These are phyloP conservation scores for Protophormia terraenovae DNA, from an alignment of 2,888 invertebrate genomes.

Conservation along the genomic window DNA sequence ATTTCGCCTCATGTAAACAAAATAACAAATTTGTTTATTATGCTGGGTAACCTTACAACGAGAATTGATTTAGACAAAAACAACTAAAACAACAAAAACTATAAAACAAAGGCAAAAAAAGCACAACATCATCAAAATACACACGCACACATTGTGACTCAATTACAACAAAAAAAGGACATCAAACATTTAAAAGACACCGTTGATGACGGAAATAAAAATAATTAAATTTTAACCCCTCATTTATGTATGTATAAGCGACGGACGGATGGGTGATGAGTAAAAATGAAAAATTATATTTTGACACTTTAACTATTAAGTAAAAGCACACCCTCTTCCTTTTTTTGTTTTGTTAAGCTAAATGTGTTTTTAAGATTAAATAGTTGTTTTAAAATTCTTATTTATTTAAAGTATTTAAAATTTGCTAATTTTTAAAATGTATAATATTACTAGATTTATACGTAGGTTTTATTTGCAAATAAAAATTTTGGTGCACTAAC, in stretches of 20 bases:
- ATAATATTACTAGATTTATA: too few relatives aligned
- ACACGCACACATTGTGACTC: constrained; percentile 11
- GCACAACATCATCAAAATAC: constrained; percentile 38
- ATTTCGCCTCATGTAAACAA: constrained; percentile 9
- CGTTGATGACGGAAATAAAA: not conserved
- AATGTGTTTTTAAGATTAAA: too few relatives aligned
- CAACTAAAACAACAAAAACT: not conserved
- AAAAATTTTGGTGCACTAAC: too few relatives aligned
- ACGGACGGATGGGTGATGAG: not conserved
- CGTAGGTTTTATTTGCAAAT: too few relatives aligned
- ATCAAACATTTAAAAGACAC: not conserved
- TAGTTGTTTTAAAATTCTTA: too few relatives aligned
- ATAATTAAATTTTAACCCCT: not conserved
- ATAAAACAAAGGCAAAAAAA: constrained; percentile 8
- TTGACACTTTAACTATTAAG: constrained; percentile 36
- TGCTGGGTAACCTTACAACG: constrained; percentile 57
- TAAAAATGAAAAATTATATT: constrained; percentile 44
- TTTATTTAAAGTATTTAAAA: too few relatives aligned
- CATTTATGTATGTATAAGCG: not conserved
- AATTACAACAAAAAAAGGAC: not conserved
- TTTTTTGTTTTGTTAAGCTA: not conserved
- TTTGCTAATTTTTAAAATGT: too few relatives aligned
- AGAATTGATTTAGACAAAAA: not conserved
- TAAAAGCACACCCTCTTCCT: constrained; percentile 17
- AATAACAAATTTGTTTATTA: constrained; percentile 60